These are phyloP conservation scores for Morpho deidamia DNA, from an alignment of 2,888 invertebrate genomes.

Conservation along the genomic window DNA sequence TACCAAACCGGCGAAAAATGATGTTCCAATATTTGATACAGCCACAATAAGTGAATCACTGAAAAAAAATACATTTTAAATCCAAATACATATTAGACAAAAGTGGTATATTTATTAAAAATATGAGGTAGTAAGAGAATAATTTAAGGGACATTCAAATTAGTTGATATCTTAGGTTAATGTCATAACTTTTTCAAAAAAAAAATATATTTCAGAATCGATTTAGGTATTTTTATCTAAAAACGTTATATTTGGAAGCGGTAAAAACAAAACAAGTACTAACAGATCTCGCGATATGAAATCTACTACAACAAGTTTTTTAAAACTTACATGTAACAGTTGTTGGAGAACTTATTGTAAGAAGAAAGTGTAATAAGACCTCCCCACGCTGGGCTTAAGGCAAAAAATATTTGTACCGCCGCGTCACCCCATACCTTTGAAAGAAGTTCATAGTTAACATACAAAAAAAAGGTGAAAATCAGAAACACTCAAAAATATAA, in stretches of 20 bases:
- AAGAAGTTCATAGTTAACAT: neutral
- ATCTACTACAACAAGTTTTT: too few species aligned
- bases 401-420: constrained; percentile 92
- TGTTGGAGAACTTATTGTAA: constrained; percentile 91
- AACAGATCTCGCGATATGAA: too few species aligned
- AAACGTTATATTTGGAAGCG: too few species aligned
- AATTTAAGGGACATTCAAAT: too few species aligned
- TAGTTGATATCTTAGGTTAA: too few species aligned
- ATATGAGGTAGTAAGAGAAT: too few species aligned
- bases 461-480: constrained; percentile 9
- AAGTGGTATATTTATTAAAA: too few species aligned
- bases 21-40: constrained; percentile 86
- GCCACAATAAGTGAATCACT: constrained; percentile 88
- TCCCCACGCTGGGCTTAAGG: constrained; percentile 91
- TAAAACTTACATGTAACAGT: constrained; percentile 83
- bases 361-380: constrained; percentile 91
- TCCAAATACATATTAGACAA: too few species aligned
- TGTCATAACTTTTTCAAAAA: too few species aligned
- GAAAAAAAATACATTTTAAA: constrained; percentile 29
- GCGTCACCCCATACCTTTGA: constrained; percentile 88
- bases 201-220: too few species aligned
- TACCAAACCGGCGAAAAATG: constrained; percentile 88
- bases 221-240: too few species aligned
- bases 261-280: too few species aligned
- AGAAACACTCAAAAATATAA: neutral